These are phyloP conservation scores for Litoditis marina DNA, from an alignment of 2,888 invertebrate genomes.

Conservation along the genomic window DNA sequence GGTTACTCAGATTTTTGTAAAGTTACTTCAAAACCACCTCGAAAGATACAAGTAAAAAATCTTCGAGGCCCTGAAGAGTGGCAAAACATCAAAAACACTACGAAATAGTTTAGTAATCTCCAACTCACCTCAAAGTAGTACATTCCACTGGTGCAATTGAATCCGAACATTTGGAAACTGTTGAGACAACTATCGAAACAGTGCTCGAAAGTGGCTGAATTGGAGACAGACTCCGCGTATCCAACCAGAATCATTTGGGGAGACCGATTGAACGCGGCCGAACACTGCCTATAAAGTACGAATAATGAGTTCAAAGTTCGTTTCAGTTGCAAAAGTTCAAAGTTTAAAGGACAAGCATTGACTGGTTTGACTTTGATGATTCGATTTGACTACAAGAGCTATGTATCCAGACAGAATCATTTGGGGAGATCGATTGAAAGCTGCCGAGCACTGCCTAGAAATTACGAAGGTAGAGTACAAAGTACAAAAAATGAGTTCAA, in stretches of 20 bases:
- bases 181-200: constrained; percentile 61
- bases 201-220: constrained; percentile 58
- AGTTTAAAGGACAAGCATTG: no score
- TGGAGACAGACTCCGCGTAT: constrained; percentile 60
- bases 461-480: no score
- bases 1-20: no score
- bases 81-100: no score
- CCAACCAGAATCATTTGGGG: constrained; percentile 62
- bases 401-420: no score
- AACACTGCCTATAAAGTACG: constrained; percentile 50
- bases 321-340: constrained; percentile 17
- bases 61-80: no score
- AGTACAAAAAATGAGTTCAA: no score
- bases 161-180: constrained; percentile 55
- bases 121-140: constrained; percentile 59
- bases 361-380: no score
- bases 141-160: constrained; percentile 60
- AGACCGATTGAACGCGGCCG: constrained; percentile 49
- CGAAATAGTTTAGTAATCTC: no score
- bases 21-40: no score
- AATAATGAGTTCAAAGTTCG: neutral
- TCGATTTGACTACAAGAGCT: no score
- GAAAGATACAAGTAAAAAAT: no score
- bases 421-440: constrained; percentile 58
- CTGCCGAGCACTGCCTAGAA: constrained; percentile 47